These are phyloP conservation scores for Phrynocephalus vlangalii DNA, from an alignment of 2,797 vertebrate species.

Conservation along the genomic window DNA sequence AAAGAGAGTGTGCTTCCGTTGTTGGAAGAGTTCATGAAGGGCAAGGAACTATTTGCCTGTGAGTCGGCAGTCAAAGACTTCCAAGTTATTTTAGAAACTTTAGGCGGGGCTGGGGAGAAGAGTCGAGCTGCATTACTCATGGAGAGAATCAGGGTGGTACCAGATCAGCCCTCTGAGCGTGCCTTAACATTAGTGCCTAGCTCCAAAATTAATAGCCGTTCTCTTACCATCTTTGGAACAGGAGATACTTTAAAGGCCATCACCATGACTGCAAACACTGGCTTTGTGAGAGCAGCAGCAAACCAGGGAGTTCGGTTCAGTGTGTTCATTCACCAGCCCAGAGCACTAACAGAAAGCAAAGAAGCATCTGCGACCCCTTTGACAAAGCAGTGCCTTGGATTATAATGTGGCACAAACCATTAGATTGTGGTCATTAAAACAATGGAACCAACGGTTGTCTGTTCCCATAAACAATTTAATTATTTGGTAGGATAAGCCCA, in stretches of 20 bases:
- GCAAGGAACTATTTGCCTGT: constrained; percentile 92
- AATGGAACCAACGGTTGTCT: constrained; percentile 13
- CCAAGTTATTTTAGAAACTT: constrained; percentile 89
- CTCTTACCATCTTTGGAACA: constrained; percentile 92
- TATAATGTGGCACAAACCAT: constrained; percentile 10
- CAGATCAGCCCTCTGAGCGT: constrained; percentile 89
- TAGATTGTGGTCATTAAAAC: constrained; percentile 33
- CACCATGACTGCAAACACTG: constrained; percentile 96
- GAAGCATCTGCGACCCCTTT: constrained; percentile 87
- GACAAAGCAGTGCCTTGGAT: constrained; percentile 63
- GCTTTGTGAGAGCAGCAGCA: constrained; percentile 92
- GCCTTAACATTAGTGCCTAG: constrained; percentile 86
- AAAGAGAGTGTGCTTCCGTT: constrained; percentile 86
- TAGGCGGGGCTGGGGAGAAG: constrained; percentile 90
- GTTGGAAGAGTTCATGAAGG: constrained; percentile 89
- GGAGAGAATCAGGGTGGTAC: constrained; percentile 83
- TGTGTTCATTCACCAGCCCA: constrained; percentile 93
- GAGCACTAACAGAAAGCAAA: constrained; percentile 95
- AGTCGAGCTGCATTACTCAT: constrained; percentile 84
- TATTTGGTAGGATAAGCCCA: constrained; percentile 3
- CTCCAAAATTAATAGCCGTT: constrained; percentile 91
- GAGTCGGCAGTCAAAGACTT: constrained; percentile 92
- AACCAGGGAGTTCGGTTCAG: constrained; percentile 94
- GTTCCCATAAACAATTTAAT: neutral
- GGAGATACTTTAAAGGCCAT: constrained; percentile 91